A percentile compares a stretch with the other conserved stretches of the same genome.
phyloP scores from a whole-genome alignment of 2,797 vertebrate species.

The Acomys russatus region DNA sequence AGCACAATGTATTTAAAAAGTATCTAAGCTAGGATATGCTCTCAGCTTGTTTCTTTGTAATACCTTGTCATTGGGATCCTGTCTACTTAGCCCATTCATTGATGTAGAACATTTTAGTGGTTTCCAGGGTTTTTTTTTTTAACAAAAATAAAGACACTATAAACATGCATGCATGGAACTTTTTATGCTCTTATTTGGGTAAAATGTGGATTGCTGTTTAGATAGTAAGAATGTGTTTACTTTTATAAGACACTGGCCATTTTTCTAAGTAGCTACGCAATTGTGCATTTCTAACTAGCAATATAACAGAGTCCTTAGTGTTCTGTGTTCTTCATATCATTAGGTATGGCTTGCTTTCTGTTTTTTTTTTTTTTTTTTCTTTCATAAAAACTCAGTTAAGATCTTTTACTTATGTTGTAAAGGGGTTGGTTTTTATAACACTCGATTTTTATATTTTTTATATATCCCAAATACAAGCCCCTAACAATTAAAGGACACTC shows the following conservation, averaged over 20 bases:
- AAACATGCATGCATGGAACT: background rate
- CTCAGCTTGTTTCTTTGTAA: background rate
- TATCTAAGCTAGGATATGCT: background rate
- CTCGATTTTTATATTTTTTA: constrained; percentile 30
- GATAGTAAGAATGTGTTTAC: background rate
- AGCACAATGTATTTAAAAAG: background rate
- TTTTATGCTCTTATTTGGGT: background rate
- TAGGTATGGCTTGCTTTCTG: background rate
- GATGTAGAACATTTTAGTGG: background rate
- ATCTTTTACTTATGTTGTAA: background rate
- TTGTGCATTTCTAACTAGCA: background rate
- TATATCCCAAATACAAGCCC: background rate
- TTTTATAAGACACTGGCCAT: background rate
- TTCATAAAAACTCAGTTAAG: constrained; percentile 34
- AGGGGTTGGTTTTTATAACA: background rate
- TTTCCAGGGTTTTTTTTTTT: background rate
- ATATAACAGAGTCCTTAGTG: background rate
- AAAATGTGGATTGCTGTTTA: background rate
- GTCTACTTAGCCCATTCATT: background rate
- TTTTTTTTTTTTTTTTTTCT: constrained; percentile 5
- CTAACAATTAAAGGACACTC: background rate
- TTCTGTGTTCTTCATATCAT: background rate
- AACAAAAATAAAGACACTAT: background rate
- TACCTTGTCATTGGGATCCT: background rate
- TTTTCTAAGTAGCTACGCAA: background rate